phyloP scores from a whole-genome alignment of 2,113 vertebrate species.

The Noctilio leporinus region DNA sequence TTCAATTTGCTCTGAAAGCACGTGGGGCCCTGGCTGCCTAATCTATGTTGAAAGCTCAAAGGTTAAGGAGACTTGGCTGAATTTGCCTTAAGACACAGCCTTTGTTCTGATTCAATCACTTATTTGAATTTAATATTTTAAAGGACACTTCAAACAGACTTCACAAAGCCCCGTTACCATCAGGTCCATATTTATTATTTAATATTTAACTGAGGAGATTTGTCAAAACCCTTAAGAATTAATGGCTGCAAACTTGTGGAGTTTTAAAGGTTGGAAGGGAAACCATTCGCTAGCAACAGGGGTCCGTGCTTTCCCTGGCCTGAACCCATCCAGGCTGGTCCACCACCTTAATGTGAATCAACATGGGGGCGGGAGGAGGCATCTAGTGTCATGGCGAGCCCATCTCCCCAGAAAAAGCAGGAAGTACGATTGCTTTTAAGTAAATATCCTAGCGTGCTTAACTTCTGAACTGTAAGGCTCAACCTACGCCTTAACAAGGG shows the following conservation, averaged over 20 bases:
- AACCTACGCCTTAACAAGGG: background rate
- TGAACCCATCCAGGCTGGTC: background rate
- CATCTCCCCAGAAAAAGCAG: conserved; percentile 50
- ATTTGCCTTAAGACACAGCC: conserved; percentile 70
- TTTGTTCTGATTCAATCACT: conserved; percentile 63
- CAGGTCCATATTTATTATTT: conserved; percentile 66
- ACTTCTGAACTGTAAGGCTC: conserved; percentile 34
- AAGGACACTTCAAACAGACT: conserved; percentile 72
- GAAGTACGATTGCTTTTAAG: conserved; percentile 14
- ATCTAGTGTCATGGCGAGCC: background rate
- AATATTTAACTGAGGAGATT: conserved; percentile 72
- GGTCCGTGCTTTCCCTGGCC: background rate
- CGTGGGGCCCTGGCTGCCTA: conserved; percentile 54
- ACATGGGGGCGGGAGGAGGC: background rate
- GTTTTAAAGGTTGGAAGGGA: conserved; percentile 35
- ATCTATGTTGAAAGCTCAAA: conserved; percentile 68
- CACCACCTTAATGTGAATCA: background rate
- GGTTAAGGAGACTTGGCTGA: conserved; percentile 69
- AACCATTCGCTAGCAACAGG: conserved; percentile 46
- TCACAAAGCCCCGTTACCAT: conserved; percentile 62
- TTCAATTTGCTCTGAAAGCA: conserved; percentile 58
- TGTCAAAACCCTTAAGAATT: conserved; percentile 73
- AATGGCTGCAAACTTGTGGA: conserved; percentile 60
- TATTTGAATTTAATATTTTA: conserved; percentile 76
- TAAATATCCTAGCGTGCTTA: conserved; percentile 38